These are phyloP conservation scores for Anoura caudifer DNA, from an alignment of 2,113 vertebrate genomes.

Conservation along the genomic window DNA sequence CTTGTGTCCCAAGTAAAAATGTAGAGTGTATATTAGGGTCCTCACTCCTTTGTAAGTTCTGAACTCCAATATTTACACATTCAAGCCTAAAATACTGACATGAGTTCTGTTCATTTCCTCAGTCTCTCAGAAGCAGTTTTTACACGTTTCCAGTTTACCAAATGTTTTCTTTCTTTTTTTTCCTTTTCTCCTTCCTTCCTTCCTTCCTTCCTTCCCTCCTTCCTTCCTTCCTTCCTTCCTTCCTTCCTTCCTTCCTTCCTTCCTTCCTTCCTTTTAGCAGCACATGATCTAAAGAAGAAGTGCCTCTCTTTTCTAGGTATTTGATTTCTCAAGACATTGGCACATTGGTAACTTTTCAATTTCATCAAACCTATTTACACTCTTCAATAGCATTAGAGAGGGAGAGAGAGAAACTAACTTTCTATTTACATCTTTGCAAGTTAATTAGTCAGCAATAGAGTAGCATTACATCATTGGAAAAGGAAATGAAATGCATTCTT, in stretches of 20 bases:
- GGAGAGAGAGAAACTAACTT: neutral
- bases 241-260: too few species aligned
- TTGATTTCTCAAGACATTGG: neutral
- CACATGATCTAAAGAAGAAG: neutral
- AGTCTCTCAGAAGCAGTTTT: neutral
- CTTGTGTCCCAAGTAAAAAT: neutral
- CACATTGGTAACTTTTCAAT: neutral
- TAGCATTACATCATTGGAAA: neutral
- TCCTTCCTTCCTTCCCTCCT: neutral
- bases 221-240: rapidly evolving
- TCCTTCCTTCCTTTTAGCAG: neutral
- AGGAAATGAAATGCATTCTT: neutral
- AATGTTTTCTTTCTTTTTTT: neutral
- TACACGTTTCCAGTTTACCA: neutral
- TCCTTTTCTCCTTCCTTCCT: rapidly evolving
- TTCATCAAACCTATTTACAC: neutral
- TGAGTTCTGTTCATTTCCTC: neutral
- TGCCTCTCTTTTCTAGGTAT: neutral
- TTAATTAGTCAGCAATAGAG: neutral
- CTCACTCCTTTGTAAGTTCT: neutral
- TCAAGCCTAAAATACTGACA: neutral
- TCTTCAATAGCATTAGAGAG: neutral
- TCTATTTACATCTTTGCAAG: neutral
- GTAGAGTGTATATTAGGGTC: neutral
- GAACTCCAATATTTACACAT: neutral